phyloP scores from a whole-genome alignment of 2,888 invertebrate genomes.

The Dermolepida albohirtum region DNA sequence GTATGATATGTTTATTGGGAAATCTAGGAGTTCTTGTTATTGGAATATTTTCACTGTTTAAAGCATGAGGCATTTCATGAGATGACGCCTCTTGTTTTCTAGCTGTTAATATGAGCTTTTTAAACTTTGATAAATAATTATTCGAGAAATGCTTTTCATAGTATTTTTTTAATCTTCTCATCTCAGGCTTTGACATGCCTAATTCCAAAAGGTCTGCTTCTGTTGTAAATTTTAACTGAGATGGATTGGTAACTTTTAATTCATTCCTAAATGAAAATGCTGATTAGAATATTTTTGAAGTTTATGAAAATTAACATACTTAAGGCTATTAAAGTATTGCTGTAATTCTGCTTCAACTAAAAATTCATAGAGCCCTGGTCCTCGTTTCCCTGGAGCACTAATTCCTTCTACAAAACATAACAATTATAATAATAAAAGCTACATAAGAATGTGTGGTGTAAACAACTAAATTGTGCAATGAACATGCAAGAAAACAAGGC shows the following conservation, averaged over 20 bases:
- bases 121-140: conserved; percentile 92
- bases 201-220: conserved; percentile 92
- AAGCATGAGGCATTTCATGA: conserved; percentile 50
- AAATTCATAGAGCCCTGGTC: conserved; percentile 86
- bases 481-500: conserved; percentile 24
- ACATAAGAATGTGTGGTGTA: conserved; percentile 15
- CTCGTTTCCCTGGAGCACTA: conserved; percentile 64
- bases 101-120: conserved; percentile 80
- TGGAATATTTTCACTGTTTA: conserved; percentile 61
- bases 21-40: conserved; percentile 68
- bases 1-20: conserved; percentile 87
- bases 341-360: conserved; percentile 93
- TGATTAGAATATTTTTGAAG: conserved; percentile 6
- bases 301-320: conserved; percentile 66
- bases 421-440: neutral
- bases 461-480: conserved; percentile 5
- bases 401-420: conserved; percentile 46
- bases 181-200: conserved; percentile 95
- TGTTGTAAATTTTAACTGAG: conserved; percentile 93
- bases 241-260: conserved; percentile 87
- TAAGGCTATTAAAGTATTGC: conserved; percentile 87
- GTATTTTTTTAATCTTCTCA: conserved; percentile 91
- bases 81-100: conserved; percentile 67
- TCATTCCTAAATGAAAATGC: conserved; percentile 72
- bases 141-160: conserved; percentile 95